Evolutionary conservation across 2,797 vertebrate species (phyloP).

Genomic region (Buceros bicornis): DNA sequence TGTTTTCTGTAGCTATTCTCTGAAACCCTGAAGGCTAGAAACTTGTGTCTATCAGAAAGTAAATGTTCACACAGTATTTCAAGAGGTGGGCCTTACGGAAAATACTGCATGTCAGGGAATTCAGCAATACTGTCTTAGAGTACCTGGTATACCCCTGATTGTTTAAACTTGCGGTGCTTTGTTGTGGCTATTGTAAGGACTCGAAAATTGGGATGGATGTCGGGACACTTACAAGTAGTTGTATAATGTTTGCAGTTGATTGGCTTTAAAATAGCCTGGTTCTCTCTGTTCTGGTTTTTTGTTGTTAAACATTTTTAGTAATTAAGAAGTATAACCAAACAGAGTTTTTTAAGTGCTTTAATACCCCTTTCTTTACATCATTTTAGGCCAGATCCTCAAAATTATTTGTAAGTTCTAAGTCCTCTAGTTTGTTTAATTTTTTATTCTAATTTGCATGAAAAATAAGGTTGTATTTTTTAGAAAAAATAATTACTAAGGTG

Average conservation of each 20-base stretch:
- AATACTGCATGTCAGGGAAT: neutral
- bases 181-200: neutral
- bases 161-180: neutral
- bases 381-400: neutral
- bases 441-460: neutral
- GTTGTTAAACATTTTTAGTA: neutral
- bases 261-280: neutral
- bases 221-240: neutral
- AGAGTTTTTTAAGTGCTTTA: neutral
- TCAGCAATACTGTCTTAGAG: neutral
- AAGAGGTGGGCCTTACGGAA: neutral
- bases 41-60: neutral
- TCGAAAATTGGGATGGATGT: neutral
- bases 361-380: neutral
- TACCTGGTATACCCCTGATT: neutral
- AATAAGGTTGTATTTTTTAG: neutral
- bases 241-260: neutral
- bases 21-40: neutral
- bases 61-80: neutral
- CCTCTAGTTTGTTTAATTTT: neutral
- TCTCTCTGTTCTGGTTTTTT: neutral
- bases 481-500: neutral
- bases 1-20: neutral
- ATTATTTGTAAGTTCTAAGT: neutral
- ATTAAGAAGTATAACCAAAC: neutral